A percentile compares a stretch with the other conserved stretches of the same genome.
phyloP scores from a whole-genome alignment of 2,113 vertebrate genomes.

The Rhynchomys soricoides region DNA sequence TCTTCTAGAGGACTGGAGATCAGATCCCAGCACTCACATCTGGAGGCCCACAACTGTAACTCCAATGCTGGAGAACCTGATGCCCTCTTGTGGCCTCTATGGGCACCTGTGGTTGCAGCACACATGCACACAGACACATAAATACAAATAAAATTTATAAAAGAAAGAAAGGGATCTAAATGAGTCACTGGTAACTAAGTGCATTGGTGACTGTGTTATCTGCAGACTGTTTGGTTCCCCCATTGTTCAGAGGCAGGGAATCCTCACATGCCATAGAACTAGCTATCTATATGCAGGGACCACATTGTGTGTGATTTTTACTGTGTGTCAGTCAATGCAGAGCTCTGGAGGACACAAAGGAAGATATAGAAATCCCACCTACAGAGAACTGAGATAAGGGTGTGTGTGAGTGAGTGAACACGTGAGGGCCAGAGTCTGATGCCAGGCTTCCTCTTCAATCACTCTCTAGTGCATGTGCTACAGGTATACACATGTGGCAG shows the following conservation, averaged over 20 bases:
- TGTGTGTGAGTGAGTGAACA: background rate
- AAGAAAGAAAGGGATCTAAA: background rate
- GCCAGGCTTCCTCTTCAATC: too few relatives aligned
- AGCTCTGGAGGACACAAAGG: background rate
- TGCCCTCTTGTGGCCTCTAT: background rate
- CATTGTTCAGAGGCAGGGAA: background rate
- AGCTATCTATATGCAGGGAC: accelerated
- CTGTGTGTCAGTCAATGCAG: accelerated
- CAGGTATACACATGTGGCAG: background rate
- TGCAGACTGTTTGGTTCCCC: background rate
- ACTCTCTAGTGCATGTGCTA: too few relatives aligned
- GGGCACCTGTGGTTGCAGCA: too few relatives aligned
- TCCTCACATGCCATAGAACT: accelerated
- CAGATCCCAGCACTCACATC: background rate
- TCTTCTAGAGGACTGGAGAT: background rate
- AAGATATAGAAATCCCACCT: background rate
- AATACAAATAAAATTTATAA: background rate
- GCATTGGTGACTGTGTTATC: background rate
- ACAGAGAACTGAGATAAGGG: background rate
- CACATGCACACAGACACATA: background rate
- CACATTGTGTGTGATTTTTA: background rate
- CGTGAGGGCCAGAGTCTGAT: background rate
- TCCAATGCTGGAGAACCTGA: background rate
- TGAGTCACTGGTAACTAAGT: background rate
- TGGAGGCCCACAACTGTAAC: background rate